Evolutionary conservation across 2,888 invertebrate genomes (phyloP), one percentile per base, ranked within the genome.

Genomic region (Lepetodrilus schrolli): DNA sequence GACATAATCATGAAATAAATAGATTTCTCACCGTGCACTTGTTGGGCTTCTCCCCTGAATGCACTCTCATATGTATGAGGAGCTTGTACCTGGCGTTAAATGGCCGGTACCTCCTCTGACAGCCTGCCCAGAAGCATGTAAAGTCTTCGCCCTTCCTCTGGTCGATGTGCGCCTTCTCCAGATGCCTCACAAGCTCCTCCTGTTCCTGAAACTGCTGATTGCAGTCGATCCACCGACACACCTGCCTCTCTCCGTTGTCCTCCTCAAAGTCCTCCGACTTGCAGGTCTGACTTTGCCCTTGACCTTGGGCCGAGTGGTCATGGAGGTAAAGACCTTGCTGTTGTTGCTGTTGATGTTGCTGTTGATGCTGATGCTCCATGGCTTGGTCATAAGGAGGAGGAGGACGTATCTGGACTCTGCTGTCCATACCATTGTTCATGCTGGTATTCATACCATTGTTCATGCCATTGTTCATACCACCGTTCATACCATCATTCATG

Each of bases 71-170:
- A 81, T 90, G 90, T 30, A 90, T 90, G 34, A 90, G 84, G 21
- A 90, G 86, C 76, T 90, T 90, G 83, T 90, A 90, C 70, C 90
- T 80, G 20, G 90, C 90, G 79, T 90, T 90, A 80, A 90, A 90
- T 20, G 90, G 89, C 74, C 89, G 88, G 74, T 87, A 86, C 43
- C 86, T 81, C 1, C 90, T 83, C 75, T 83, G 84, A 77, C 90
- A 90, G 8, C 86, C 88, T 5, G 84, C 79, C 90, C 90, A 90
- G 83, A 88, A 90, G 80, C 90, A 90, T 2, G 90, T 89, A 76
- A 90, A 90, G 72, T 90, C 90, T 69, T 90, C 90, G 1, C 88
- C 89, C 72, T 90, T 89, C 13, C 90, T 76, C 78, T 90, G 90
- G 77, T 90, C 90, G 58, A 90, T 90, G 79, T 90, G 90, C 38